Percentiles rank a stretch among this genome's conserved stretches.
phyloP scores from a whole-genome alignment of 37 sponge, comb jelly and placozoan species.

The Lycopodina hypogea region DNA sequence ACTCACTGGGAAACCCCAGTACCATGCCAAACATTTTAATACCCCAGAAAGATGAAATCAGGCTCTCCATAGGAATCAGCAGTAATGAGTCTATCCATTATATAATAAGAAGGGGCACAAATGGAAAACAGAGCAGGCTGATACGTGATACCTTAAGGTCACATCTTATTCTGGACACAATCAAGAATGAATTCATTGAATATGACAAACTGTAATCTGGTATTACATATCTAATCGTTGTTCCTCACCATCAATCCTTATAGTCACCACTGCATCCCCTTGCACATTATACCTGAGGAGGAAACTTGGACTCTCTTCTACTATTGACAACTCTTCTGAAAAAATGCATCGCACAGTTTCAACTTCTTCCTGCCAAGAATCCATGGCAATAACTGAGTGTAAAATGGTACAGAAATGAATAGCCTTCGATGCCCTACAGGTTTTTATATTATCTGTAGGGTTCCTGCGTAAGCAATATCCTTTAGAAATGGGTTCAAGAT shows the following conservation, averaged over 20 bases:
- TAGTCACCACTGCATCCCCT: constrained; percentile 7
- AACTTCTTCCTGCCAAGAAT: constrained; percentile 25
- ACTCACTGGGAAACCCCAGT: too few species aligned
- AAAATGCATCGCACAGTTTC: constrained; percentile 45
- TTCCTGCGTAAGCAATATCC: too few species aligned
- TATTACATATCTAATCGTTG: not conserved
- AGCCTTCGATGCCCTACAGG: too few species aligned
- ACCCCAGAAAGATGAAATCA: too few species aligned
- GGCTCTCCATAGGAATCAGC: too few species aligned
- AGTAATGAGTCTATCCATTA: too few species aligned
- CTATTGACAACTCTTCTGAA: constrained; percentile 18
- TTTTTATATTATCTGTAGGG: too few species aligned
- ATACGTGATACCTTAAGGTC: too few species aligned
- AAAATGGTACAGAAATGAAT: too few species aligned
- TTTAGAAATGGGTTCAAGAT: too few species aligned
- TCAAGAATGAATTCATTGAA: not conserved
- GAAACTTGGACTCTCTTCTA: not conserved
- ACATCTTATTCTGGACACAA: not conserved
- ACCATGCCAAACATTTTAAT: too few species aligned
- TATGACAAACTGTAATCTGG: not conserved
- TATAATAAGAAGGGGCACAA: not conserved
- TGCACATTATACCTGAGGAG: not conserved
- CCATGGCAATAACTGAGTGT: constrained; percentile 16
- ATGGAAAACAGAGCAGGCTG: not conserved
- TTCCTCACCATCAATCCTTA: constrained; percentile 1